Evolutionary conservation across 2,797 vertebrate genomes (phyloP).

Genomic region (Bucorvus abyssinicus): DNA sequence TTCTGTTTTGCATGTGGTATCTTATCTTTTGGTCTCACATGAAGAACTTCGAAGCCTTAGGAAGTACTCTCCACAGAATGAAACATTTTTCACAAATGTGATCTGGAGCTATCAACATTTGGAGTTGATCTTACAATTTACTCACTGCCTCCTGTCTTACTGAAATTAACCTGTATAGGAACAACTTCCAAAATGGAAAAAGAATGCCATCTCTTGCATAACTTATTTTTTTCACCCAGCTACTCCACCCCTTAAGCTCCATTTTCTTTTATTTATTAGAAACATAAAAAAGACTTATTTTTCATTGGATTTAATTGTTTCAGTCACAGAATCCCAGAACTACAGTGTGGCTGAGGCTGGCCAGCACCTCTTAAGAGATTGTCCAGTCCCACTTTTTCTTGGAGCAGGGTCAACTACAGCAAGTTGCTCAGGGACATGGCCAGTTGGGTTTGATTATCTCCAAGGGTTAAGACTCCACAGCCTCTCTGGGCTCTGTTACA

Average conservation of each 20-base stretch:
- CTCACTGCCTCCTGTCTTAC: not conserved
- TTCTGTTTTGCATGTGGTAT: not conserved
- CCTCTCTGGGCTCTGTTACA: not conserved
- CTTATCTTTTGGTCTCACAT: constrained; percentile 5
- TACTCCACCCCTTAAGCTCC: not conserved
- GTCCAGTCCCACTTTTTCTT: not conserved
- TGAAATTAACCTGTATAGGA: not conserved
- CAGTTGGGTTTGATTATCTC: not conserved
- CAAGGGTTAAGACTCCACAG: not conserved
- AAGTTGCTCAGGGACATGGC: not conserved
- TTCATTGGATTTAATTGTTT: not conserved
- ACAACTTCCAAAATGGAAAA: not conserved
- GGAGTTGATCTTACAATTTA: not conserved
- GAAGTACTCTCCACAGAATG: not conserved
- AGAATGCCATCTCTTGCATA: rapidly evolving
- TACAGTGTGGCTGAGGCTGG: not conserved
- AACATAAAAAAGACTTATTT: not conserved
- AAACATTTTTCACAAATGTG: not conserved
- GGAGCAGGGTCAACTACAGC: not conserved
- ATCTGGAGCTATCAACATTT: not conserved
- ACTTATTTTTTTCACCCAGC: not conserved
- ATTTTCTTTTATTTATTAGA: not conserved
- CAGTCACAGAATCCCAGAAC: not conserved
- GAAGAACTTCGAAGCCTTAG: not conserved
- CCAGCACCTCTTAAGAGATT: not conserved